A percentile compares a stretch with the other conserved stretches of the same genome.
These are phyloP conservation scores for Eupithecia inturbata DNA, from an alignment of 2,888 invertebrate species.

Conservation along the genomic window DNA sequence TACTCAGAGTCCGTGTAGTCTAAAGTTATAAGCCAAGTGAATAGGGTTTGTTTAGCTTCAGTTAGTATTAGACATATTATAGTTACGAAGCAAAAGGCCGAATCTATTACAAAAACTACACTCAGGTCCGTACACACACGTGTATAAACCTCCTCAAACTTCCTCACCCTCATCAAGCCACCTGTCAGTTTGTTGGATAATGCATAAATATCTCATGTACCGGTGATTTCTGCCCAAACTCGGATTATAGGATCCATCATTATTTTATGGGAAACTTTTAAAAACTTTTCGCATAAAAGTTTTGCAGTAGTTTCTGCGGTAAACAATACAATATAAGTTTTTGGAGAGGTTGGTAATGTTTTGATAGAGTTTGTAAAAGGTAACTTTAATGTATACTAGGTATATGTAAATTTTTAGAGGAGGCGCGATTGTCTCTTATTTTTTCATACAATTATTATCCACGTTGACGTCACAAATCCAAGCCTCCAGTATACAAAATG, in stretches of 20 bases:
- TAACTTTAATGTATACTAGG: background rate
- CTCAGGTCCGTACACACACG: background rate
- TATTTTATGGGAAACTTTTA: slow-evolving; percentile 2
- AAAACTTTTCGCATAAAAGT: slow-evolving; percentile 2
- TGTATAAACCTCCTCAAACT: background rate
- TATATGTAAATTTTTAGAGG: too few relatives aligned
- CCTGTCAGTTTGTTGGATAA: background rate
- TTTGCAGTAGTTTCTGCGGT: background rate
- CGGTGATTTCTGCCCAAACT: background rate
- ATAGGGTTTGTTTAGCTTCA: too few relatives aligned
- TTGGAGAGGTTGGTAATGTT: background rate
- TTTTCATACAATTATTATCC: too few relatives aligned
- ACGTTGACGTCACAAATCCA: too few relatives aligned
- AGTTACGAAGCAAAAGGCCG: background rate
- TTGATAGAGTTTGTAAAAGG: background rate
- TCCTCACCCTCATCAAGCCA: slow-evolving; percentile 5
- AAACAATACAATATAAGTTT: background rate
- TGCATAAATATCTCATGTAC: slow-evolving; percentile 3
- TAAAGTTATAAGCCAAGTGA: too few relatives aligned
- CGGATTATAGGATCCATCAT: slow-evolving; percentile 11
- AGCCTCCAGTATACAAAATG: too few relatives aligned
- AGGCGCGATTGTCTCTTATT: too few relatives aligned
- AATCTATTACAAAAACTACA: background rate
- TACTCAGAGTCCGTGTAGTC: too few relatives aligned
- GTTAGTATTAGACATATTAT: background rate